These are phyloP conservation scores for Alligator sinensis DNA, from an alignment of 2,113 vertebrate genomes.

Conservation along the genomic window DNA sequence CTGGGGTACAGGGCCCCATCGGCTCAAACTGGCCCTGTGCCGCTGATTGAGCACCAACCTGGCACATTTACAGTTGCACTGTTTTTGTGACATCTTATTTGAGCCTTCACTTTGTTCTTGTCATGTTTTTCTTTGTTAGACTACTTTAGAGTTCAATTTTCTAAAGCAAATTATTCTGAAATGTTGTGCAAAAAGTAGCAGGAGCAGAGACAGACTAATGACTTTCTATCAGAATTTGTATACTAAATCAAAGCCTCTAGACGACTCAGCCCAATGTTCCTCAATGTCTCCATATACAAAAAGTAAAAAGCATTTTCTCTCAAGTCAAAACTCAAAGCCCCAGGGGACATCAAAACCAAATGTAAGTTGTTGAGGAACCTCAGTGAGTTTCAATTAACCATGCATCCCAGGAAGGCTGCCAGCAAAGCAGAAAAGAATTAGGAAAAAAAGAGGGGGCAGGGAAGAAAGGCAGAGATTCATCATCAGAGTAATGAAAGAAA, in stretches of 20 bases:
- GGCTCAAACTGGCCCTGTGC: too few relatives aligned
- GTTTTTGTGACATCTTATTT: slow-evolving; percentile 10
- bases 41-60: too few relatives aligned
- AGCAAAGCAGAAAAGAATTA: background rate
- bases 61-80: background rate
- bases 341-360: accelerated
- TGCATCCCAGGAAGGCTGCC: background rate
- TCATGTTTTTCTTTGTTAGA: background rate
- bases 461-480: background rate
- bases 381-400: background rate
- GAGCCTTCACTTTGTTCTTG: slow-evolving; percentile 46
- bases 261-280: background rate
- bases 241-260: background rate
- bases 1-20: too few relatives aligned
- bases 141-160: background rate
- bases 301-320: background rate
- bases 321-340: background rate
- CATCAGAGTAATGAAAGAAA: background rate
- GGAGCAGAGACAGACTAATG: background rate
- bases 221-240: slow-evolving; percentile 4
- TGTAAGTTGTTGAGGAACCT: background rate
- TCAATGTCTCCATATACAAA: background rate
- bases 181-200: slow-evolving; percentile 27
- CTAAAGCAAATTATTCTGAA: slow-evolving; percentile 36
- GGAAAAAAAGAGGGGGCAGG: background rate